A percentile compares a stretch with the other conserved stretches of the same genome.
phyloP scores from a whole-genome alignment of 1,140 invertebrate species.

The Drosophila sechellia region DNA sequence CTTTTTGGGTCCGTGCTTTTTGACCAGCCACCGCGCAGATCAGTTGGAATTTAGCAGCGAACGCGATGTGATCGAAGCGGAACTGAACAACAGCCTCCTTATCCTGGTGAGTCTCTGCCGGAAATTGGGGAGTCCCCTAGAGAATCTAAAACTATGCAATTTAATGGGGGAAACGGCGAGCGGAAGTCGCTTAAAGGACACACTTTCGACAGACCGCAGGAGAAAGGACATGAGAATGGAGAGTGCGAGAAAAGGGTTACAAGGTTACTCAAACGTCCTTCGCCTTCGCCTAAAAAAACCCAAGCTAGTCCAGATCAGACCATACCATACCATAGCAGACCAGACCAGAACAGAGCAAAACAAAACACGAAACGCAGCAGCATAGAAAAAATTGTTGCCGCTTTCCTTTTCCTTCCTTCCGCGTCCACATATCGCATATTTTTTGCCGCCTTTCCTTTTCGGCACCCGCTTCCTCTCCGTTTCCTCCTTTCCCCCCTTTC shows the following conservation, averaged over 20 bases:
- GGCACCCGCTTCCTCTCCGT: slow-evolving; percentile 35
- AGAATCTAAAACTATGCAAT: slow-evolving; percentile 18
- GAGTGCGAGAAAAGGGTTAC: slow-evolving; percentile 74
- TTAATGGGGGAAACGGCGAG: slow-evolving; percentile 42
- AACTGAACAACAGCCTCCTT: not conserved
- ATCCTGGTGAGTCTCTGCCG: slow-evolving; percentile 12
- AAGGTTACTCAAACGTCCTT: slow-evolving; percentile 84
- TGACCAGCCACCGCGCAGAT: slow-evolving; percentile 32
- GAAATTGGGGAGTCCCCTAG: not conserved
- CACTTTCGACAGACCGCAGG: slow-evolving; percentile 59
- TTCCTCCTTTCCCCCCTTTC: slow-evolving; percentile 23
- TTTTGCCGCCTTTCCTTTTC: slow-evolving; percentile 59
- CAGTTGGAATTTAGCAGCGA: slow-evolving; percentile 68
- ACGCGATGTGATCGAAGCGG: slow-evolving; percentile 63
- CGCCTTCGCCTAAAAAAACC: slow-evolving; percentile 71
- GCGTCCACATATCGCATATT: slow-evolving; percentile 58
- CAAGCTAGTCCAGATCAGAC: slow-evolving; percentile 42
- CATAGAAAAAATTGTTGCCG: slow-evolving; percentile 72
- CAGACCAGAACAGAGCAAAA: slow-evolving; percentile 54
- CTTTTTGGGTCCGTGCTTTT: slow-evolving; percentile 36
- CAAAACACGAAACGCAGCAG: slow-evolving; percentile 75
- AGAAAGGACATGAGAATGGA: slow-evolving; percentile 13
- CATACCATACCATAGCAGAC: slow-evolving; percentile 31
- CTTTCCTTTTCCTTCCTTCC: slow-evolving; percentile 80
- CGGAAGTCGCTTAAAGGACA: slow-evolving; percentile 66